Evolutionary conservation across 2,797 vertebrate genomes (phyloP).

Genomic region (Melopsittacus undulatus): DNA sequence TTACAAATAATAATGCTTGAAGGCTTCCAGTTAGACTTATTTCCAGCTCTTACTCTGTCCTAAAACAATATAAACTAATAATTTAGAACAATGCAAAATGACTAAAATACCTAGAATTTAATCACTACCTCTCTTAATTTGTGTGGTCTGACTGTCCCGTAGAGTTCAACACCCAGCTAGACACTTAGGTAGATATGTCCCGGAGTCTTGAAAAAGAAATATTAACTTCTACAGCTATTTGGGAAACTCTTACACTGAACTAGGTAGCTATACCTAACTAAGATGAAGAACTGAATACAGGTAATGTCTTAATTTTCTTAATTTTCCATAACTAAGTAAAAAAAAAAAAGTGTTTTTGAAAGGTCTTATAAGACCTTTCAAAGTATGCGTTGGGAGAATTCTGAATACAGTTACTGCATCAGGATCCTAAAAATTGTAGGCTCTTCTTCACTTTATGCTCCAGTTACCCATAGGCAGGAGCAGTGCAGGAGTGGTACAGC

Average conservation of each 20-base stretch:
- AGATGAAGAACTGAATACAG: background rate
- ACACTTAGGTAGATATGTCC: background rate
- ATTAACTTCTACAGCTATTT: background rate
- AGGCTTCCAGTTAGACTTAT: background rate
- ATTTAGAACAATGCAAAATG: background rate
- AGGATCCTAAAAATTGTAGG: background rate
- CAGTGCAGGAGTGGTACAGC: fast-evolving
- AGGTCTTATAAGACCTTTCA: background rate
- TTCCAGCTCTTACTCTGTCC: background rate
- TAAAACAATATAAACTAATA: background rate
- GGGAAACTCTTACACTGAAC: background rate
- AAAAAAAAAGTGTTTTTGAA: background rate
- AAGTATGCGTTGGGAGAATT: background rate
- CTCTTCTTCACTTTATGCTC: background rate
- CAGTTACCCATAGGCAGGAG: background rate
- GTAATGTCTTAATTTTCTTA: background rate
- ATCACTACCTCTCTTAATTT: background rate
- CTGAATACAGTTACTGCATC: background rate
- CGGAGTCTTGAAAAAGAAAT: background rate
- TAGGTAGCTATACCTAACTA: background rate
- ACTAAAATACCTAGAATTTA: background rate
- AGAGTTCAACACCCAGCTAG: background rate
- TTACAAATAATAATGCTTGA: background rate
- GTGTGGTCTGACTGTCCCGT: background rate
- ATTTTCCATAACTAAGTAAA: background rate